Evolutionary conservation across 2,888 invertebrate species (phyloP).

Genomic region (Ditylenchus weischeri): DNA sequence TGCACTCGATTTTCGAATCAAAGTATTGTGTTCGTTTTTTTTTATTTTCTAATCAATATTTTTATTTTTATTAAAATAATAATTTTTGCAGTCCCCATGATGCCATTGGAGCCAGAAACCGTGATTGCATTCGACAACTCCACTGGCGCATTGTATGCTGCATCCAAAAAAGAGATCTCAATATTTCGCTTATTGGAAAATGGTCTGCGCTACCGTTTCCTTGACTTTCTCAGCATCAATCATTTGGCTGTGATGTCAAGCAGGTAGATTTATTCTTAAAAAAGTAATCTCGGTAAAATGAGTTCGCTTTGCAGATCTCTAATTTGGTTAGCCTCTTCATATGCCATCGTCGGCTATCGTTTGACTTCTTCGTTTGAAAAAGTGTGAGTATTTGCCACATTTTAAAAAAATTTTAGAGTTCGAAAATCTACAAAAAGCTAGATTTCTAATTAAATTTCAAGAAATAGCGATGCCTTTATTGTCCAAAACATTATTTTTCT

Average conservation of each 20-base stretch:
- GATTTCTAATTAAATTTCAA: no score
- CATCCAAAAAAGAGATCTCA: constrained; percentile 27
- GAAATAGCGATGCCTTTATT: no score
- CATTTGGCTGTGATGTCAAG: constrained; percentile 34
- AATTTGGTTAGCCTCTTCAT: constrained; percentile 47
- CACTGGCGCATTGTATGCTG: constrained; percentile 34
- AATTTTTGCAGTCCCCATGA: constrained; percentile 19
- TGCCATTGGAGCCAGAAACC: constrained; percentile 23
- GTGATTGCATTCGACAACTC: constrained; percentile 38
- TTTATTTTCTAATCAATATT: no score
- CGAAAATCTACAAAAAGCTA: no score
- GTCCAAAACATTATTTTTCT: no score
- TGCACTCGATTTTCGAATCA: no score
- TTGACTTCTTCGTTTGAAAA: constrained; percentile 52
- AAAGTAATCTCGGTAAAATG: no score
- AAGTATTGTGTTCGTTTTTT: no score
- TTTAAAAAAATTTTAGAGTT: constrained; percentile 9
- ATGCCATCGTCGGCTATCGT: constrained; percentile 50
- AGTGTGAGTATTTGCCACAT: constrained; percentile 34
- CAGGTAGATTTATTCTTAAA: no score
- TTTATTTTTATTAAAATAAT: no score
- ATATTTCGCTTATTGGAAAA: constrained; percentile 25
- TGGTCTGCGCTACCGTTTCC: constrained; percentile 27
- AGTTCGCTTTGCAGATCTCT: constrained; percentile 25
- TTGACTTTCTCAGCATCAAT: constrained; percentile 34